These are phyloP conservation scores for Steinernema carpocapsae DNA, from an alignment of 2,888 invertebrate species.

Conservation along the genomic window DNA sequence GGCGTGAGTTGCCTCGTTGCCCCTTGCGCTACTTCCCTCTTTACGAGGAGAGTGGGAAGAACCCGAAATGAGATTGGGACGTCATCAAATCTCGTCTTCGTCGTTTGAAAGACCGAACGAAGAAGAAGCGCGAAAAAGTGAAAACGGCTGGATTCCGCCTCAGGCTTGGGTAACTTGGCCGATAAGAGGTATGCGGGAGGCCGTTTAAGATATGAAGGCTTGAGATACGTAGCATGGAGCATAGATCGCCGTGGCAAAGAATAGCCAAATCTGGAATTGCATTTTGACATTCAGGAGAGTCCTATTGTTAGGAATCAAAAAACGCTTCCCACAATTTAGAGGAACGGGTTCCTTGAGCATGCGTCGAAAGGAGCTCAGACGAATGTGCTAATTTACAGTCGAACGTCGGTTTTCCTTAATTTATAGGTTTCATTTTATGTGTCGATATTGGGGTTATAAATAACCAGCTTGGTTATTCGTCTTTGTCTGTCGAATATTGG, in stretches of 20 bases:
- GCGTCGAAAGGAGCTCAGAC: too few relatives aligned
- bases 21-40: background rate
- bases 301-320: too few relatives aligned
- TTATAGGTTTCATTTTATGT: conserved; percentile 8
- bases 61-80: conserved; percentile 33
- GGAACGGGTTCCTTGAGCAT: too few relatives aligned
- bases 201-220: too few relatives aligned
- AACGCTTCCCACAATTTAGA: too few relatives aligned
- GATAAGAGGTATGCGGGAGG: too few relatives aligned
- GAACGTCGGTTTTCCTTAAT: background rate
- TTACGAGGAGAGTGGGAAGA: background rate
- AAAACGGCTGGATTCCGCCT: conserved; percentile 6
- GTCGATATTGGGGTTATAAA: background rate
- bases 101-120: background rate
- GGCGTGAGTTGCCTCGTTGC: background rate
- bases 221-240: too few relatives aligned
- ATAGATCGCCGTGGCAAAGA: too few relatives aligned
- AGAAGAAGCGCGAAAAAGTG: conserved; percentile 3
- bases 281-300: too few relatives aligned
- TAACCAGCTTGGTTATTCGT: too few relatives aligned
- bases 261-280: too few relatives aligned
- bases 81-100: conserved; percentile 29
- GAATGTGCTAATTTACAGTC: background rate
- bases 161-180: background rate
- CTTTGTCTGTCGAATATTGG: too few relatives aligned